Base-by-base conservation (phyloP, 2,113 vertebrate species). In the Gallinago media region DNA sequence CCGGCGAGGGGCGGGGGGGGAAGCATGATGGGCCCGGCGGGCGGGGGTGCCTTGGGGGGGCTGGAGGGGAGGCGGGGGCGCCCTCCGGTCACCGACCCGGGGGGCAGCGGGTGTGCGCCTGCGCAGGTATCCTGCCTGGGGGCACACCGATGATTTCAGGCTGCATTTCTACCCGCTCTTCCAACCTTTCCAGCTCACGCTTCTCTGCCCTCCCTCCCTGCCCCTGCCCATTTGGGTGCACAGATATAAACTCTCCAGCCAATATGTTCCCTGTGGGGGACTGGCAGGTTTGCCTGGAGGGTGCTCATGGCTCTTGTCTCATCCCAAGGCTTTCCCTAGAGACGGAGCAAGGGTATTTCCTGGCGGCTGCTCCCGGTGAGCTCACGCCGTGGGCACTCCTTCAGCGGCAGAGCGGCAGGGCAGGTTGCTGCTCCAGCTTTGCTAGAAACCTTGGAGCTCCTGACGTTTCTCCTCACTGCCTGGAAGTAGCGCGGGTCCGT, bases 171-270 rank as follows among this genome's bases (percentile, higher is more conserved):
- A 84, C 68, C 85, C 13, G 4, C 67, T 93, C 52, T 77, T 91
- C 92, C 92, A 94, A 82, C 82, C 72, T 26, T 68, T 67, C 92
- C 84, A 94, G 92, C 88, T 95, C 93, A 88, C 1, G 29, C 91
- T 86, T 32, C 75, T 65, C 88, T 95, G 92, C 96, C 96, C 96
- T 95, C 91, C 94, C 95, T 94, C 94, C 46, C 74, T 77, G 90
- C 96, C 82, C 95, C 94, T 92, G 93, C 92, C 95, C 95, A 79
- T 68, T 74, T 42, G 17, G 83, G 82, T 59, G 44, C 85, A n/a
- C 6, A 20, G 73, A 94, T 97, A 96, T 96, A 97, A 96, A 95
- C 65, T 84, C 92, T 77, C 68, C 85, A 92, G 92, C 85, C 90
- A 96, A 84, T 8, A 95, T 94, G 95, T 89, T 87, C 52, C 68